Base-by-base conservation (phyloP, 2,888 invertebrate genomes). In the Temnothorax rugatulus region DNA sequence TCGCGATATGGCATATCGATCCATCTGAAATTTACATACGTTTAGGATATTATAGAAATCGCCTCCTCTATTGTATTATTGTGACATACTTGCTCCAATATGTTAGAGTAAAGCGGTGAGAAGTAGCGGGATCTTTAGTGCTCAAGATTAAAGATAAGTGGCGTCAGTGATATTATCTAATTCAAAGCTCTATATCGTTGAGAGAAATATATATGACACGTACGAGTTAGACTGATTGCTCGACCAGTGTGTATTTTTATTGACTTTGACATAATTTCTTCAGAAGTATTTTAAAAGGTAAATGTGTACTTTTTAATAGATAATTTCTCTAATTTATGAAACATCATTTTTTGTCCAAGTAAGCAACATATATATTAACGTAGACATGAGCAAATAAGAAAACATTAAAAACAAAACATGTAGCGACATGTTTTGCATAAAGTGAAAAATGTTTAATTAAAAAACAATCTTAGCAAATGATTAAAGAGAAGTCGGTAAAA, bases 141-240 rank as follows among this genome's bases (percentile, higher is more conserved):
- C 68, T 77, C 77, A 44, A 68, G 68, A 77, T 77, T 77, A 77
- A 57, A 77, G 77, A 77, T 68, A 77, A 77, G 77, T 77, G 77
- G 68, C 68, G 44, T 77, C 68, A 77, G 52, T 34, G 69, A 79
- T 34, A 79, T 79, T 79, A 79, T 79, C 69, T 79, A 59, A 79
- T 79, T 79, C 44, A 79, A 79, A 79, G 57, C 44, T 57, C 34
- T 34, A 34, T 34, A 34, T 34, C 34, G 34, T 34, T 34, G 7
- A 34, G 34, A 7, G 5, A 13, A 50, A 15, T 34, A 44, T 57
- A 79, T 25, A 11, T n/a, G 54, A 74, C 52, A 57, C 15, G 13
- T 44, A 76, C 34, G 21, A 18, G 25, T 68, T 44, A 69, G 44
- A 57, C 2, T 47, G 69, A 68, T 79, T 29, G 69, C 21, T 44